These are phyloP conservation scores for Vireo griseus DNA, from an alignment of 2,797 vertebrate species.

Conservation along the genomic window DNA sequence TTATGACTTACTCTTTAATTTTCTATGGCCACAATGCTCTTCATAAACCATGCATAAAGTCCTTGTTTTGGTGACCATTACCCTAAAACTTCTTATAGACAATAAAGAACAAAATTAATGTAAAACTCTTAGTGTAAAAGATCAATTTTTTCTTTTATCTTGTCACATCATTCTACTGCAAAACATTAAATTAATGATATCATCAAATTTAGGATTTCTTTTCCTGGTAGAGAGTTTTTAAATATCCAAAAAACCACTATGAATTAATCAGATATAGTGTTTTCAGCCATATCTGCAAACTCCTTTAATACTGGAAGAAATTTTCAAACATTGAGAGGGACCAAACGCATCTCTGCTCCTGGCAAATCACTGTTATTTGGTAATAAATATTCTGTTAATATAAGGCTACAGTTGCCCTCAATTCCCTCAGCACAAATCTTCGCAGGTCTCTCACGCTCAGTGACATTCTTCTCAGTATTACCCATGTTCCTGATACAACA, in stretches of 20 bases:
- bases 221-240: not conserved
- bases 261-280: not conserved
- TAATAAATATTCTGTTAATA: not conserved
- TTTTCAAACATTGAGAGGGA: not conserved
- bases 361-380: not conserved
- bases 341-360: not conserved
- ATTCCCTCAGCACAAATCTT: not conserved
- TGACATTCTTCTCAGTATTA: not conserved
- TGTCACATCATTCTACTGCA: not conserved
- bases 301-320: not conserved
- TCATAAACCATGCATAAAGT: not conserved
- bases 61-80: not conserved
- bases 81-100: not conserved
- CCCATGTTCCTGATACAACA: slow-evolving; percentile 14
- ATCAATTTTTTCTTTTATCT: not conserved
- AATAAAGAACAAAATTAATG: not conserved
- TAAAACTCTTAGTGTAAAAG: not conserved
- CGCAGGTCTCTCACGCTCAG: not conserved
- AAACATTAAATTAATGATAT: not conserved
- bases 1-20: not conserved
- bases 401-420: not conserved
- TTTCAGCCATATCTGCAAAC: not conserved
- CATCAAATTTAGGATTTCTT: not conserved
- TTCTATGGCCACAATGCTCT: not conserved
- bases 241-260: not conserved